These are phyloP conservation scores for Sturnus vulgaris DNA, from an alignment of 2,113 vertebrate genomes.

Conservation along the genomic window DNA sequence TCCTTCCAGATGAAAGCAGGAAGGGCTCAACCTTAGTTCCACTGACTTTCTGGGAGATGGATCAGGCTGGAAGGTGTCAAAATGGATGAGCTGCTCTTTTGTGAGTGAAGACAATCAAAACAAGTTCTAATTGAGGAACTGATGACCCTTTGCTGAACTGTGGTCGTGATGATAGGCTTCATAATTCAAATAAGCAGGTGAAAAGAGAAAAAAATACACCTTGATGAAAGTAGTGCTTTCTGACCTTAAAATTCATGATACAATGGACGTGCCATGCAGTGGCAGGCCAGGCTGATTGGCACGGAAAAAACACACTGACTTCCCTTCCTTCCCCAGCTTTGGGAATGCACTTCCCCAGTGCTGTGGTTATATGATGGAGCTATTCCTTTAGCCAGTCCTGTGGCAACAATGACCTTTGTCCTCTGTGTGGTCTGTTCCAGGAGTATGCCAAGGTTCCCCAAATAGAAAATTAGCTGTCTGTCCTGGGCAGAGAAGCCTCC, in stretches of 20 bases:
- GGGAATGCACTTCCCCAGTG: background rate
- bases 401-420: background rate
- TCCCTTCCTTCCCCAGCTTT: background rate
- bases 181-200: background rate
- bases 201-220: background rate
- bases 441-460: background rate
- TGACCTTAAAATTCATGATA: background rate
- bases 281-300: background rate
- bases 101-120: background rate
- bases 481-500: accelerated
- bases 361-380: background rate
- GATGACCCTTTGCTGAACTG: background rate
- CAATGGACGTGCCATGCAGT: background rate
- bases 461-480: background rate
- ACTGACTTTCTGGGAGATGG: background rate
- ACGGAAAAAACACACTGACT: background rate
- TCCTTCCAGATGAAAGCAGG: background rate
- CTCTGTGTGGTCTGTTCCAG: accelerated
- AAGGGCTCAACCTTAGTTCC: background rate
- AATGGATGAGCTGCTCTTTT: background rate
- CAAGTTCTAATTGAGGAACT: background rate
- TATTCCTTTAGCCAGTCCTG: accelerated
- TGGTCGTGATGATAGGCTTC: background rate
- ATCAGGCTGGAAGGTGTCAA: background rate
- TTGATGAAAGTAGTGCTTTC: background rate